These are phyloP conservation scores for Tethea ocularis DNA, from an alignment of 2,888 invertebrate genomes.

Conservation along the genomic window DNA sequence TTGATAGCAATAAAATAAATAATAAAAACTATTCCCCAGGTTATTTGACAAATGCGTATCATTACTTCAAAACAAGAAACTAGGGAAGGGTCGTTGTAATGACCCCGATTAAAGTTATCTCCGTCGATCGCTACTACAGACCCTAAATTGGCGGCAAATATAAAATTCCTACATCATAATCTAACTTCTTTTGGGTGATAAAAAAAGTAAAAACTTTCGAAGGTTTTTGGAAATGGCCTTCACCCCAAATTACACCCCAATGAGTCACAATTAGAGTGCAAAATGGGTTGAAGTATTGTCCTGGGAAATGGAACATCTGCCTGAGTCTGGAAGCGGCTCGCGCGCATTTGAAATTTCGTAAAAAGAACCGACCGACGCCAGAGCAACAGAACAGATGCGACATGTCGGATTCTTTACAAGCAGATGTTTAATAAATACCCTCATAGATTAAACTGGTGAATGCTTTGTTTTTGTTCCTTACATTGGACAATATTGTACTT, in stretches of 20 bases:
- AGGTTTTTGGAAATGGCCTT: slow-evolving; percentile 19
- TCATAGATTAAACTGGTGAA: slow-evolving; percentile 76
- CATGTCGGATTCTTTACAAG: slow-evolving; percentile 77
- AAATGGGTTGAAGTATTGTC: slow-evolving; percentile 28
- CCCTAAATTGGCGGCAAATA: slow-evolving; percentile 72
- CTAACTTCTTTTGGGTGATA: slow-evolving; percentile 55
- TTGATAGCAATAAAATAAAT: slow-evolving; percentile 67
- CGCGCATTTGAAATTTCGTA: slow-evolving; percentile 78
- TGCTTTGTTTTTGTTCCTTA: slow-evolving; percentile 71
- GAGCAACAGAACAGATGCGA: slow-evolving; percentile 82
- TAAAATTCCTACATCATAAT: slow-evolving; percentile 79
- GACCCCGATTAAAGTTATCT: slow-evolving; percentile 76
- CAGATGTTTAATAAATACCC: slow-evolving; percentile 81
- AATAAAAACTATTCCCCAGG: slow-evolving; percentile 53
- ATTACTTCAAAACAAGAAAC: slow-evolving; percentile 63
- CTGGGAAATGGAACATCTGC: slow-evolving; percentile 69
- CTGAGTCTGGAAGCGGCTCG: slow-evolving; percentile 67
- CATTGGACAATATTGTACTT: slow-evolving; percentile 70
- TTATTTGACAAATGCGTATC: slow-evolving; percentile 69
- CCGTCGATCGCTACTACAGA: slow-evolving; percentile 66
- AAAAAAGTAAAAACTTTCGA: slow-evolving; percentile 44
- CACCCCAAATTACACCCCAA: slow-evolving; percentile 26
- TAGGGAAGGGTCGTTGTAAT: slow-evolving; percentile 69
- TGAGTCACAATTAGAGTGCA: slow-evolving; percentile 31
- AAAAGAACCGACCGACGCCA: slow-evolving; percentile 66